Evolutionary conservation across 2,888 invertebrate species (phyloP), one percentile per base, ranked within the genome.

Genomic region (Conchocele bisecta): DNA sequence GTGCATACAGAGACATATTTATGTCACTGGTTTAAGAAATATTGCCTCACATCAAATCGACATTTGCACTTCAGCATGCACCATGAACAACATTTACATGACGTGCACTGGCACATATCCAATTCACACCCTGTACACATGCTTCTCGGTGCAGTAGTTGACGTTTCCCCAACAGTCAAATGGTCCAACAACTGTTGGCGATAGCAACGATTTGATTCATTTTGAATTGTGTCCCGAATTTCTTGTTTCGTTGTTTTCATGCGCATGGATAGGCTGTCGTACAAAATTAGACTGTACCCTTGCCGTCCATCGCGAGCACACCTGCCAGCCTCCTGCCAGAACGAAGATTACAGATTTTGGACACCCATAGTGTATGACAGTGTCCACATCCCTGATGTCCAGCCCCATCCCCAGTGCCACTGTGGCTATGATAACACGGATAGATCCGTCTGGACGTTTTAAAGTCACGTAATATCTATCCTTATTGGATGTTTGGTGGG

Each of bases 391-490:
- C 22, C 37, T 26, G n/a, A 76, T 73, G 24, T 79, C 66, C 2
- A 79, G 15, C 0, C 74, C 79, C 74, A 75, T 77, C 13, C 75
- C 73, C 13, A 79, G 26, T 3, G 65, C 76, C 11, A 71, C 74
- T 1, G 72, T 74, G 24, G 76, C 72, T 3, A 72, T 24, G 3
- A 74, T 4, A 35, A 67, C 71, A 31, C 70, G 26, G 17, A 75
- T 71, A 24, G 28, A 58, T 22, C 65, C 65, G 13, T 54, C 17
- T n/a, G 7, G 17, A 1, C 39, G 61, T 31, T 44, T 46, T 63
- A 37, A 76, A 67, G n/a, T 57, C 44, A 7, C 24, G 35, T 2
- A 73, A 20, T n/a, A 73, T 75, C 29, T 54, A 17, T 33, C 50
- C 13, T 41, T n/a, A n/a, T 77, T 77, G 5, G 76, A 77, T 11